Percentiles rank a stretch among this genome's conserved stretches.
Evolutionary conservation across 1,140 invertebrate genomes (phyloP).

Genomic region (Procambarus virginalis): DNA sequence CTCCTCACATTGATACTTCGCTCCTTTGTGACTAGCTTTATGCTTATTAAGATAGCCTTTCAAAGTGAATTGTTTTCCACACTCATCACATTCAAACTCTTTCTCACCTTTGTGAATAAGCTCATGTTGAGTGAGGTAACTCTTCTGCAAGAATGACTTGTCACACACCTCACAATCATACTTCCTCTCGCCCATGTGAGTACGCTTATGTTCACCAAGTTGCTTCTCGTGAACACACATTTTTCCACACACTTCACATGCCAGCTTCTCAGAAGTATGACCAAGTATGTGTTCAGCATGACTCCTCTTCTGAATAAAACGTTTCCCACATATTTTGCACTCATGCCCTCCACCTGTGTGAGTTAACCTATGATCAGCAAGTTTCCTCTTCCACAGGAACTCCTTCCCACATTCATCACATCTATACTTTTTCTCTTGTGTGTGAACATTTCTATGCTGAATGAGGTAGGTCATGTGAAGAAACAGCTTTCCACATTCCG

Average conservation of each 20-base stretch:
- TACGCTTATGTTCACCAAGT: not conserved
- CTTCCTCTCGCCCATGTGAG: not conserved
- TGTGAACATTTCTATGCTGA: conserved; percentile 9
- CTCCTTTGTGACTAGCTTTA: not conserved
- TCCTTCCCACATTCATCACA: not conserved
- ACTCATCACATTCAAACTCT: conserved; percentile 25
- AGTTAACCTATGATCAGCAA: not conserved
- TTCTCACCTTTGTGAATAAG: conserved; percentile 2
- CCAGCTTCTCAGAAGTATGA: not conserved
- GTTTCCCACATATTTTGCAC: not conserved
- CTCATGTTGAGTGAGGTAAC: not conserved
- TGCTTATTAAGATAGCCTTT: conserved; percentile 11
- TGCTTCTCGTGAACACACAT: not conserved
- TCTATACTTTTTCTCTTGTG: not conserved
- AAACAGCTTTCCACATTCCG: conserved; percentile 10
- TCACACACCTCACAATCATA: conserved; percentile 4
- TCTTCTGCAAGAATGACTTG: not conserved
- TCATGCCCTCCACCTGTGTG: not conserved
- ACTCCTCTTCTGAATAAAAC: not conserved
- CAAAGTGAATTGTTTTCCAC: conserved; percentile 7
- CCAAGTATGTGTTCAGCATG: not conserved
- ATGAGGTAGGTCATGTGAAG: not conserved
- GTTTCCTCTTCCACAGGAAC: not conserved
- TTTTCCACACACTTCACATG: conserved; percentile 1
- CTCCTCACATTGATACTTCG: conserved; percentile 18